These are phyloP conservation scores for Colostygia pectinataria DNA, from an alignment of 2,888 invertebrate genomes.

Conservation along the genomic window DNA sequence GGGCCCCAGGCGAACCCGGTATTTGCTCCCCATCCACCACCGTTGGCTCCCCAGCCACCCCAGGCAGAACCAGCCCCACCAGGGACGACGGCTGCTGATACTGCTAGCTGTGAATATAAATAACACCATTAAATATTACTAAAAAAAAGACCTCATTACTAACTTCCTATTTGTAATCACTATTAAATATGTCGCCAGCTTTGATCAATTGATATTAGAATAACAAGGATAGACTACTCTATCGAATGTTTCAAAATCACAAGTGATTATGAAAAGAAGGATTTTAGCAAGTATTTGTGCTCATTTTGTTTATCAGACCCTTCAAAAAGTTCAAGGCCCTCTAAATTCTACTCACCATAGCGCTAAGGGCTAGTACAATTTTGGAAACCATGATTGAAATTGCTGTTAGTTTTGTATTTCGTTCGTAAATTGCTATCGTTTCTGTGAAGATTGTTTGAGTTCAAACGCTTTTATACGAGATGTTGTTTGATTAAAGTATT, in stretches of 20 bases:
- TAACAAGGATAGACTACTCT: too few species aligned
- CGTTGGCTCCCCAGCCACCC: slow-evolving; percentile 34
- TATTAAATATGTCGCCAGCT: too few species aligned
- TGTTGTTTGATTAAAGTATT: slow-evolving; percentile 57
- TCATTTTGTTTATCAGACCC: too few species aligned
- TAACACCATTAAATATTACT: neutral
- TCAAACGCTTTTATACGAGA: slow-evolving; percentile 57
- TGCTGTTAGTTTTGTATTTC: slow-evolving; percentile 40
- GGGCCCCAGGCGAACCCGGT: slow-evolving; percentile 33
- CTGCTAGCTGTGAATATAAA: slow-evolving; percentile 47
- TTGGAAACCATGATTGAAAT: slow-evolving; percentile 63
- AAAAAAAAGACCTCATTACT: too few species aligned
- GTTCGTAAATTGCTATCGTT: slow-evolving; percentile 44
- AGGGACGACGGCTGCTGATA: slow-evolving; percentile 55
- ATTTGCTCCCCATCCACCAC: slow-evolving; percentile 30
- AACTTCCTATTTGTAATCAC: too few species aligned
- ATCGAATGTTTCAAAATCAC: too few species aligned
- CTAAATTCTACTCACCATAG: slow-evolving; percentile 59
- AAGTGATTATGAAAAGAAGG: too few species aligned
- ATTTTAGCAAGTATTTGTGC: too few species aligned
- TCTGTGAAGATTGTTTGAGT: slow-evolving; percentile 38
- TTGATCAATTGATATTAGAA: too few species aligned
- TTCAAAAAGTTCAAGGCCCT: slow-evolving; percentile 1
- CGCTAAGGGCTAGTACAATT: slow-evolving; percentile 55
- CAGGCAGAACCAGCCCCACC: slow-evolving; percentile 37